A percentile compares a stretch with the other conserved stretches of the same genome.
Evolutionary conservation across 2,113 vertebrate genomes (phyloP).

Genomic region (Andinoacara biseriatus): DNA sequence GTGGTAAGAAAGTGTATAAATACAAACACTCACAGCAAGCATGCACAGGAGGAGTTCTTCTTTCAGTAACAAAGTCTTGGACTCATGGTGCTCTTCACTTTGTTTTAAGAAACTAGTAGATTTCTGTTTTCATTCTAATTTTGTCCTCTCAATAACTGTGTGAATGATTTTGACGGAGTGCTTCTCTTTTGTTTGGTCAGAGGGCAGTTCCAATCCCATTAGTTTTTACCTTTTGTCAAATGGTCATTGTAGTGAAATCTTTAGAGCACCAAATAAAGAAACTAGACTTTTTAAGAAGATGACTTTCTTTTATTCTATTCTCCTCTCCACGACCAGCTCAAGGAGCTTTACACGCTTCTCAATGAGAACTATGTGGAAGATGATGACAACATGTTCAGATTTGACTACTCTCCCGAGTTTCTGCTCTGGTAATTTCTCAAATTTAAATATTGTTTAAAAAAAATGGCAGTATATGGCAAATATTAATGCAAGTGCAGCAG

Average conservation of each 20-base stretch:
- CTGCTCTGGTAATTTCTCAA: constrained; percentile 88
- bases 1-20: constrained; percentile 84
- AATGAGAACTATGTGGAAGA: constrained; percentile 99
- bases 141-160: not conserved
- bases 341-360: constrained; percentile 96
- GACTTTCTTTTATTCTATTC: not conserved
- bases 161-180: fast-evolving
- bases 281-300: not conserved
- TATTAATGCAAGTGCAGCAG: not conserved
- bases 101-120: not conserved
- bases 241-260: not conserved
- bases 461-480: not conserved
- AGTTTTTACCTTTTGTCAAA: not conserved
- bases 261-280: too few relatives aligned
- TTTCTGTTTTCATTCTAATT: not conserved
- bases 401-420: constrained; percentile 98
- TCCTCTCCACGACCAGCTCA: constrained; percentile 81
- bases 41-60: not conserved
- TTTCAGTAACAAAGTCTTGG: not conserved
- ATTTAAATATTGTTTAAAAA: not conserved
- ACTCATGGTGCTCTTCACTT: not conserved
- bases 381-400: constrained; percentile 99
- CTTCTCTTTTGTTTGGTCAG: not conserved
- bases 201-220: not conserved
- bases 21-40: not conserved